These are phyloP conservation scores for Acrobasis repandana DNA, from an alignment of 2,888 invertebrate species.

Conservation along the genomic window DNA sequence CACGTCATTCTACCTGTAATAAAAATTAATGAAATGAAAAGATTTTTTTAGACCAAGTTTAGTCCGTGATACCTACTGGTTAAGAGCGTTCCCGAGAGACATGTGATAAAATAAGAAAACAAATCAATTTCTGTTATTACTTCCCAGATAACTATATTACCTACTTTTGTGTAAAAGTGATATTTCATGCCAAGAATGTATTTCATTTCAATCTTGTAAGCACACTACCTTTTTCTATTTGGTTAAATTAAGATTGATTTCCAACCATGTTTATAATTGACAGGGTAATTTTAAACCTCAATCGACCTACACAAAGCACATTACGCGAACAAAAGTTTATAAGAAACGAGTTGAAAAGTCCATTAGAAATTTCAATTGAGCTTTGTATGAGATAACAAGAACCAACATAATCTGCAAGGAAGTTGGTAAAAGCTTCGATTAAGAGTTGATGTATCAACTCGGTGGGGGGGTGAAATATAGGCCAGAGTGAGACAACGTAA, in stretches of 20 bases:
- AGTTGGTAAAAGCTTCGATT: conserved; percentile 8
- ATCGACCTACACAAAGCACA: conserved; percentile 3
- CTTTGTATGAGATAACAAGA: conserved; percentile 6
- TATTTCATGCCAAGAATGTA: no score
- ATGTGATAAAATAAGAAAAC: no score
- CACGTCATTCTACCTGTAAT: conserved; percentile 6
- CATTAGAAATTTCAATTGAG: conserved; percentile 15
- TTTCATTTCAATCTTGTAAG: not conserved
- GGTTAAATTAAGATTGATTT: not conserved
- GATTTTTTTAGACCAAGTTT: not conserved
- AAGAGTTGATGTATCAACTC: not conserved
- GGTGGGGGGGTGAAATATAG: not conserved
- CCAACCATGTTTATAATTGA: not conserved
- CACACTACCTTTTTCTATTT: not conserved
- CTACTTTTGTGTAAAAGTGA: no score
- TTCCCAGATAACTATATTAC: no score
- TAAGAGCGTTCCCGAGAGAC: no score
- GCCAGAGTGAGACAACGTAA: not conserved
- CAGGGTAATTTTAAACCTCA: conserved; percentile 4
- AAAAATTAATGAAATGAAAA: not conserved
- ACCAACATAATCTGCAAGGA: conserved; percentile 1
- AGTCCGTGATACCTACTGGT: no score
- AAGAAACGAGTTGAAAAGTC: conserved; percentile 16
- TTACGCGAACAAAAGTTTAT: conserved; percentile 8
- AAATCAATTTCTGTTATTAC: no score